Evolutionary conservation across 2,888 invertebrate genomes (phyloP), one percentile per base, ranked within the genome.

Genomic region (Sinodicranocentrus sp.): DNA sequence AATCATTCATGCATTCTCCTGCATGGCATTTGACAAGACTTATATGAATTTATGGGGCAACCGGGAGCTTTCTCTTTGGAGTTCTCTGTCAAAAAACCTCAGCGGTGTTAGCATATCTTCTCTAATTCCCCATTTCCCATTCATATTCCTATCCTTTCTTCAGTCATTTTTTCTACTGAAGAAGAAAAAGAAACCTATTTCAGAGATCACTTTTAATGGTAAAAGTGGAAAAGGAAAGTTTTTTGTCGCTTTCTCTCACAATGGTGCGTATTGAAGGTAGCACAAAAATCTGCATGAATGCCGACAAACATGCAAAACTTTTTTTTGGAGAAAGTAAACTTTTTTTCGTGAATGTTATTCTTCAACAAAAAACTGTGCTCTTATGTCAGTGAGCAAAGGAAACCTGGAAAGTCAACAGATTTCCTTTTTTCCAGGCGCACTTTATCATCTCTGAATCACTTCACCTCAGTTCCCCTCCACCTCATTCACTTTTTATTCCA

Each of bases 1-100:
- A 70, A 70, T 70, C 48, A 52, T 48, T 70, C 48, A 70, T 28
- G 52, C 26, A 70, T 70, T 48, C 26, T 17, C 19, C n/a, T 13
- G 25, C 23, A 17, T 13, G 23, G 48, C 3, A 48, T 19, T n/a
- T 78, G 77, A 78, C 77, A 78, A 59, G 68, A 19, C 48, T 26
- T 54, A 26, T 33, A 43, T 68, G 59, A 78, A 78, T 78, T 78
- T 78, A 78, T 78, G 70, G 52, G 70, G 59, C 77, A 59, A 68
- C 21, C 57, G 68, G 70, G 77, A 78, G 33, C 10, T 10, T 10
- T 10, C 33, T 33, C 33, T 33, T 10, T 10, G 10, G 10, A 3
- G 3, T 33, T 10, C 33, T 6, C 3, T 10, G 10, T 10, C 33
- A 33, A 33, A 33, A 33, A 33, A 33, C 33, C 33, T 6, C 3